A percentile compares a stretch with the other conserved stretches of the same genome.
These are phyloP conservation scores for Stenodema calcarata DNA, from an alignment of 2,888 invertebrate species.

Conservation along the genomic window DNA sequence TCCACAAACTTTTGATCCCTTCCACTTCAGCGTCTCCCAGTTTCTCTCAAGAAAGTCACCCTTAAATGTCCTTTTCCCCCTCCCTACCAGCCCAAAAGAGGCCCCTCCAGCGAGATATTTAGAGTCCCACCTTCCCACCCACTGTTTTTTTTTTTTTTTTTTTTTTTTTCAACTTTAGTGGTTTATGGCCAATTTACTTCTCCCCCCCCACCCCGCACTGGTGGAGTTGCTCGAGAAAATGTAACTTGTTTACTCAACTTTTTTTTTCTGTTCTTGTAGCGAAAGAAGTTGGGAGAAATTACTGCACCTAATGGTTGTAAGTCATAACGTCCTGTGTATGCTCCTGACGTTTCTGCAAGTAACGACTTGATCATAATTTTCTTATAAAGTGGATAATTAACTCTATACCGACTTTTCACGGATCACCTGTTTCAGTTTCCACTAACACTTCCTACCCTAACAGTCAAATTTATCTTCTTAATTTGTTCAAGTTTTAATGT, in stretches of 20 bases:
- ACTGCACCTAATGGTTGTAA: slow-evolving; percentile 40
- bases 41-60: slow-evolving; percentile 14
- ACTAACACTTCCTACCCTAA: too few relatives aligned
- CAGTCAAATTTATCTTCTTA: too few relatives aligned
- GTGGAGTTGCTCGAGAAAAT: slow-evolving; percentile 23
- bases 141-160: background rate
- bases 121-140: slow-evolving; percentile 13
- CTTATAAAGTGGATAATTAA: background rate
- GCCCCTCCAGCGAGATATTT: slow-evolving; percentile 13
- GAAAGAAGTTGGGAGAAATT: slow-evolving; percentile 21
- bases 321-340: slow-evolving; percentile 17
- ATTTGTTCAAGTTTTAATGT: too few relatives aligned
- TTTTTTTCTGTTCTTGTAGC: slow-evolving; percentile 29
- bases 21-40: background rate
- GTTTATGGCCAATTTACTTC: slow-evolving; percentile 36
- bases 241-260: slow-evolving; percentile 43
- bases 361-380: background rate
- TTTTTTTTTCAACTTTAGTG: slow-evolving; percentile 22
- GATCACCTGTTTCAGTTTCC: background rate
- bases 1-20: slow-evolving; percentile 19
- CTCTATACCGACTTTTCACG: background rate
- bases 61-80: background rate
- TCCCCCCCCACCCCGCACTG: background rate
- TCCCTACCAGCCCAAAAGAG: background rate
- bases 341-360: slow-evolving; percentile 29